These are phyloP conservation scores for Pantherophis guttatus DNA, from an alignment of 2,113 vertebrate species.

Conservation along the genomic window DNA sequence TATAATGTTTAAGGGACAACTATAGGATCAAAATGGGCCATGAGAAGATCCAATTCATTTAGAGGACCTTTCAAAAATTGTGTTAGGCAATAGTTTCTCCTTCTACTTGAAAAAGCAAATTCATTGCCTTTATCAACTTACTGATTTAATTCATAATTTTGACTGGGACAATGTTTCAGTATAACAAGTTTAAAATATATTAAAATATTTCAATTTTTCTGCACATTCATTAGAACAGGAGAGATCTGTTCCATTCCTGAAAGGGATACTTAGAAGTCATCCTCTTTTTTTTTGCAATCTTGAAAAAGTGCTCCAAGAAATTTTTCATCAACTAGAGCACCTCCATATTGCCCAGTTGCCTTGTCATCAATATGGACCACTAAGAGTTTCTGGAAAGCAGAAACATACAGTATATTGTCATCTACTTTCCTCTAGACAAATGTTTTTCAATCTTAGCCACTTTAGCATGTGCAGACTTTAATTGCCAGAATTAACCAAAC, in stretches of 20 bases:
- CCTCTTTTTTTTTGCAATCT: neutral
- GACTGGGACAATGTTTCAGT: neutral
- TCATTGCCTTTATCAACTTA: neutral
- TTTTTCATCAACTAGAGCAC: neutral
- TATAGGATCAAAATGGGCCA: neutral
- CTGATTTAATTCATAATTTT: neutral
- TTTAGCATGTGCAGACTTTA: neutral
- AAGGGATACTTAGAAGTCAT: neutral
- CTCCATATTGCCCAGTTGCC: neutral
- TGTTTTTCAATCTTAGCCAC: neutral
- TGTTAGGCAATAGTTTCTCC: neutral
- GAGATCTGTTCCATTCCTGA: neutral
- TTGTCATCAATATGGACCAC: neutral
- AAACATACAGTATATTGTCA: neutral
- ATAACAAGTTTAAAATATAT: neutral
- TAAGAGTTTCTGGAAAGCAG: neutral
- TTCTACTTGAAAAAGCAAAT: neutral
- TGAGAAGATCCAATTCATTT: neutral
- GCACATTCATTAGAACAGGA: neutral
- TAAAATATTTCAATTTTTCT: neutral
- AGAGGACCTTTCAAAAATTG: neutral
- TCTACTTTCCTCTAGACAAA: neutral
- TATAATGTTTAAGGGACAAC: neutral
- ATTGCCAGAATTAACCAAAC: neutral
- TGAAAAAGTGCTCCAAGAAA: neutral